Evolutionary conservation across 2,113 vertebrate species (phyloP).

Genomic region (Clarias macrocephalus): DNA sequence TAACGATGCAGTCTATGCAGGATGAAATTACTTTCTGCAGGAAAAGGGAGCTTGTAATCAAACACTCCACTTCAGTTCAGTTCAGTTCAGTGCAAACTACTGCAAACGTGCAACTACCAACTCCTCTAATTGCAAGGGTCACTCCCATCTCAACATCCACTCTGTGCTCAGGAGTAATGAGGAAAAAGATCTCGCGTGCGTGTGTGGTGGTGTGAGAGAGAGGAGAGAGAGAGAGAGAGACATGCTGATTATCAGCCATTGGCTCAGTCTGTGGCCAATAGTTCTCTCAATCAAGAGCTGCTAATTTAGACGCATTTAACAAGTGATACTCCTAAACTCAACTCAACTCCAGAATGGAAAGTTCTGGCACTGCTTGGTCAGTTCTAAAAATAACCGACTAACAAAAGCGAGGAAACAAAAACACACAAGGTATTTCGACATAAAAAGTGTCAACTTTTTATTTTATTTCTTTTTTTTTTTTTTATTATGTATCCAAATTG

Average conservation of each 20-base stretch:
- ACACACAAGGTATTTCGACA: background rate
- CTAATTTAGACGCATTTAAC: conserved; percentile 39
- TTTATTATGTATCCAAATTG: too few species aligned
- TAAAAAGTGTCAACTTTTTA: too few species aligned
- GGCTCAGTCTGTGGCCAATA: conserved; percentile 30
- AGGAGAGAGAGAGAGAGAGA: background rate
- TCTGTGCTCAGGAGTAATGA: background rate
- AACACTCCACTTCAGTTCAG: background rate
- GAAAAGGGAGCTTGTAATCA: background rate
- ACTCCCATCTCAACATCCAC: conserved; percentile 24
- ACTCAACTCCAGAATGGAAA: background rate
- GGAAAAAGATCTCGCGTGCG: background rate
- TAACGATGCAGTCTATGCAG: conserved; percentile 26
- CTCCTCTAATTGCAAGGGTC: conserved; percentile 41
- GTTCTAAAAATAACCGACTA: background rate
- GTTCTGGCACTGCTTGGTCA: background rate
- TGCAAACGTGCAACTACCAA: conserved; percentile 32
- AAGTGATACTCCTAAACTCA: background rate
- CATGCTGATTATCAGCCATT: conserved; percentile 24
- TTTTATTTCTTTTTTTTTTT: too few species aligned
- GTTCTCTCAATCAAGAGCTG: conserved; percentile 39
- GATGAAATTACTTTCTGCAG: background rate
- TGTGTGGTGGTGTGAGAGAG: too few species aligned
- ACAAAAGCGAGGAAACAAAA: background rate
- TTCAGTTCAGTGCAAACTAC: conserved; percentile 19